A percentile compares a stretch with the other conserved stretches of the same genome.
These are phyloP conservation scores for Athetis lepigone DNA, from an alignment of 2,888 invertebrate species.

Conservation along the genomic window DNA sequence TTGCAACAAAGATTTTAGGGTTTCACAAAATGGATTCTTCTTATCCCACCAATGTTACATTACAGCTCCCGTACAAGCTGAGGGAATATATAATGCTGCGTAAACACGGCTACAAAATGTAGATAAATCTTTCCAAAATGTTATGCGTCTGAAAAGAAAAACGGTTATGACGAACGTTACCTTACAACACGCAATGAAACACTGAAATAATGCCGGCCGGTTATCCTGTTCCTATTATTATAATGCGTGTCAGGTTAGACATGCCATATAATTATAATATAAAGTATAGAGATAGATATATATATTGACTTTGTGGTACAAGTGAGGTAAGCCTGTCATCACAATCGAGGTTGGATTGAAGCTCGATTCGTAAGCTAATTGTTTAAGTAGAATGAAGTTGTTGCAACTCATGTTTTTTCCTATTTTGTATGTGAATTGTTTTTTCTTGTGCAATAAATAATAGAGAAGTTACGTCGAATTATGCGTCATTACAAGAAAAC, in stretches of 20 bases:
- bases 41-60: constrained; percentile 74
- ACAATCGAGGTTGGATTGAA: too few species aligned
- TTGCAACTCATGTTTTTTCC: too few species aligned
- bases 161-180: constrained; percentile 58
- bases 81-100: constrained; percentile 75
- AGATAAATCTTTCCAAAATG: constrained; percentile 71
- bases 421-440: too few species aligned
- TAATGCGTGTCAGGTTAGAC: constrained; percentile 11
- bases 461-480: too few species aligned
- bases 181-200: constrained; percentile 49
- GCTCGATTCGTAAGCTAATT: too few species aligned
- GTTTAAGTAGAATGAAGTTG: background rate
- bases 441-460: too few species aligned
- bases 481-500: constrained; percentile 4
- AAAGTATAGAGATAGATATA: background rate
- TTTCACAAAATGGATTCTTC: constrained; percentile 77
- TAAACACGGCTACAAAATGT: constrained; percentile 73
- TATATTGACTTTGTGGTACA: too few species aligned
- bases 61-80: constrained; percentile 66
- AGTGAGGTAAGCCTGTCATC: too few species aligned
- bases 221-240: constrained; percentile 4
- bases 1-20: constrained; percentile 79
- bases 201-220: constrained; percentile 39
- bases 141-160: constrained; percentile 64
- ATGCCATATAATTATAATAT: background rate